These are phyloP conservation scores for Mythimna loreyi DNA, from an alignment of 2,888 invertebrate species.

Conservation along the genomic window DNA sequence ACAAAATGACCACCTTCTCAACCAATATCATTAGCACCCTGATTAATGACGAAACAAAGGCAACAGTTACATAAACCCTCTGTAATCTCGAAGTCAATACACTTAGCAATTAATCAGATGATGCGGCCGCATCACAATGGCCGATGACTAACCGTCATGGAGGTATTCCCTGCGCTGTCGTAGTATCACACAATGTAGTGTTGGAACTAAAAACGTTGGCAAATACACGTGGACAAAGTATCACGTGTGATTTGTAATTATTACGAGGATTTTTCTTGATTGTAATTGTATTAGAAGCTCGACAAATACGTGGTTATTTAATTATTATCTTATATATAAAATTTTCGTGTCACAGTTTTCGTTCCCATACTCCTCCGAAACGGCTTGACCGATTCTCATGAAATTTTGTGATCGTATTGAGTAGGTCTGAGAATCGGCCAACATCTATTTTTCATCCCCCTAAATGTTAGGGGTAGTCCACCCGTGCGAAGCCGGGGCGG, in stretches of 20 bases:
- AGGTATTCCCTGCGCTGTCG: constrained; percentile 44
- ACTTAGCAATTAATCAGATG: neutral
- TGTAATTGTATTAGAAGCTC: neutral
- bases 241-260: neutral
- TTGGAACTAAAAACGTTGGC: constrained; percentile 26
- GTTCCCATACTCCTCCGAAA: no score
- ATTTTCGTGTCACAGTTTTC: no score
- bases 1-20: no score
- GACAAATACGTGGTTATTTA: no score
- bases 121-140: constrained; percentile 3
- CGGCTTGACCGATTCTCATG: no score
- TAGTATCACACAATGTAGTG: constrained; percentile 2
- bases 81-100: constrained; percentile 20
- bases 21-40: neutral
- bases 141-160: constrained; percentile 15
- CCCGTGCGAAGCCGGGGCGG: no score
- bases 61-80: neutral
- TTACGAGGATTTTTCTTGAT: constrained; percentile 6
- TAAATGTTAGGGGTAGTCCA: no score
- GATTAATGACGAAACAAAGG: constrained; percentile 24
- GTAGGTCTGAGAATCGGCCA: no score
- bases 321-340: no score
- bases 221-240: constrained; percentile 2
- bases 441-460: no score
- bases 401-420: no score